phyloP scores from a whole-genome alignment of 2,113 vertebrate species.

The Coregonus clupeaformis region DNA sequence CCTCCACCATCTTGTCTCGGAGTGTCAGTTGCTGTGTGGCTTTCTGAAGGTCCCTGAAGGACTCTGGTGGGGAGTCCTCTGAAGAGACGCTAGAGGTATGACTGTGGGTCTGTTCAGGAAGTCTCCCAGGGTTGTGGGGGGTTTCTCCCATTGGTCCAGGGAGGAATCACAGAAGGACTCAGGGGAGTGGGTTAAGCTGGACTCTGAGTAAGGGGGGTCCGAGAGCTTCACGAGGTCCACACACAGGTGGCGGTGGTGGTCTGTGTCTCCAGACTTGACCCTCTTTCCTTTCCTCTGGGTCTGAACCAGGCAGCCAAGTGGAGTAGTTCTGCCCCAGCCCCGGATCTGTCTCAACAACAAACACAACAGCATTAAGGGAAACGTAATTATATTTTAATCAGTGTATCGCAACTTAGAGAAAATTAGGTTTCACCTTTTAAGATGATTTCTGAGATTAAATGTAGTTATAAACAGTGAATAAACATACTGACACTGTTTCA shows the following conservation, averaged over 20 bases:
- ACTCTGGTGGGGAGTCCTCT: slow-evolving; percentile 33
- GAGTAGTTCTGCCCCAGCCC: slow-evolving; percentile 75
- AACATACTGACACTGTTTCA: too few species aligned
- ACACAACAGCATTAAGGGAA: background rate
- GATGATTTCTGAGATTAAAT: background rate
- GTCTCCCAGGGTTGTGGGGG: background rate
- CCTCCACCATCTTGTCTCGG: slow-evolving; percentile 6
- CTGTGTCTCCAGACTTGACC: slow-evolving; percentile 44
- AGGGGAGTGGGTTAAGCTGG: background rate
- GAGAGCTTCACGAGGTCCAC: slow-evolving; percentile 37
- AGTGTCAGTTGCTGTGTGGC: background rate
- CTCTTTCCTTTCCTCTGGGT: slow-evolving; percentile 66
- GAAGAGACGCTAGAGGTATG: slow-evolving; percentile 6
- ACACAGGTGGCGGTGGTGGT: slow-evolving; percentile 53
- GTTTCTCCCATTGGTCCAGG: background rate
- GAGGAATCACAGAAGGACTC: background rate
- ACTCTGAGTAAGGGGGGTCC: slow-evolving; percentile 17
- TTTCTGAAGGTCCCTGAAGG: slow-evolving; percentile 23
- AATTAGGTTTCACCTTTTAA: too few species aligned
- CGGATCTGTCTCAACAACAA: slow-evolving; percentile 65
- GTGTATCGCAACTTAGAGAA: background rate
- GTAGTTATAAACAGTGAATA: background rate
- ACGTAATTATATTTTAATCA: background rate
- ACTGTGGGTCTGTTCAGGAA: slow-evolving; percentile 14
- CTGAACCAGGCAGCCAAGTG: slow-evolving; percentile 67